These are phyloP conservation scores for Trachops cirrhosus DNA, from an alignment of 2,797 vertebrate genomes.

Conservation along the genomic window DNA sequence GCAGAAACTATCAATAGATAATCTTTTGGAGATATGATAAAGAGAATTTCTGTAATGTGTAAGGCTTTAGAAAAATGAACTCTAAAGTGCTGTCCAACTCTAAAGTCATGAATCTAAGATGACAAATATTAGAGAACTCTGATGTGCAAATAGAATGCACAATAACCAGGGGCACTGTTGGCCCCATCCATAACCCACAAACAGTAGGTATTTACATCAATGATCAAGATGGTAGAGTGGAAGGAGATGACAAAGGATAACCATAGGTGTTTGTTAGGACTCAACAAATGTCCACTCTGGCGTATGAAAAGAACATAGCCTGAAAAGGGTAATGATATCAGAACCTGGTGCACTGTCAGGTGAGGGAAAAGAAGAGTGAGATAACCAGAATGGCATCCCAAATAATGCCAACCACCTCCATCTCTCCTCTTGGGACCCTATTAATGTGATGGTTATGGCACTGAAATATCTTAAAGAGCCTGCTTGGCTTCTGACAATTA, in stretches of 20 bases:
- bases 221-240: not conserved
- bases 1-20: not conserved
- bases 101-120: constrained; percentile 8
- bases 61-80: constrained; percentile 51
- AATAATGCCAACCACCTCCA: not conserved
- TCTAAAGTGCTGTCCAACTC: not conserved
- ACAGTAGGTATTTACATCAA: not conserved
- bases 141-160: not conserved
- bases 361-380: not conserved
- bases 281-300: not conserved
- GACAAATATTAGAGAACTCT: not conserved
- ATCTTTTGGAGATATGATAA: not conserved
- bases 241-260: not conserved
- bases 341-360: not conserved
- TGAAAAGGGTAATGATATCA: not conserved
- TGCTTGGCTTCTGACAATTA: constrained; percentile 46
- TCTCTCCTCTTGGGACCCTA: not conserved
- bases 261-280: not conserved
- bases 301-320: not conserved
- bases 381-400: not conserved
- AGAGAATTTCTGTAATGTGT: constrained; percentile 21
- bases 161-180: not conserved
- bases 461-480: not conserved
- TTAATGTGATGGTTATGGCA: not conserved
- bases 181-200: not conserved